Evolutionary conservation across 2,797 vertebrate genomes (phyloP), one percentile per base, ranked within the genome.

Genomic region (Gobionotothen gibberifrons): DNA sequence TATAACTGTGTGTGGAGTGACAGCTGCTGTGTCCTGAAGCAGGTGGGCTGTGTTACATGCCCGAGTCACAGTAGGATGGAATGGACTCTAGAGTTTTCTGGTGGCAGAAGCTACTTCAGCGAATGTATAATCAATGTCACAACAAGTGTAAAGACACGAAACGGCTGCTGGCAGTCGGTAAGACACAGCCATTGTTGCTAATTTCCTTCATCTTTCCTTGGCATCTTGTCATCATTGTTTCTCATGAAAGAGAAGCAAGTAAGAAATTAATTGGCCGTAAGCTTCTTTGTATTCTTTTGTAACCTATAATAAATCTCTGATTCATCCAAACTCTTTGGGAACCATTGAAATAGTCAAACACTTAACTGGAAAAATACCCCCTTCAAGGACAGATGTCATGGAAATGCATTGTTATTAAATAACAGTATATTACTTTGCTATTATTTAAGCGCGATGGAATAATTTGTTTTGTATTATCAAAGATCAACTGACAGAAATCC

Each of bases 11-110:
- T 1, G 62, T 59, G 59, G 59, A 67, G 26, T 22, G 63, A 77
- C 90, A 91, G 90, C 87, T 91, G 90, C 82, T 49, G 57, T 4
- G 74, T 85, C 70, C 76, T 52, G 67, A 11, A 82, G 83, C 82
- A 82, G 82, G 85, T 81, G 76, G 82, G 67, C 74, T 57, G 74
- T 14, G 57, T 9, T 13, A 39, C 69, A 49, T 32, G 68, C 76
- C 69, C 8, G 39, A 76, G 74, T 36, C 61, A 56, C 74, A 10
- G 72, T n/a, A 76, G 57, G 60, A n/a, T 52, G 22, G 40, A 13
- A 2, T 1, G 22, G 48, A 63, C 70, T 66, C 60, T 3, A 58
- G 61, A 62, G 72, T 14, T 53, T 74, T 29, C 42, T 22, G 29
- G 46, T 55, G 39, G 62, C 26, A 42, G 32, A 61, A 57, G 29